These are phyloP conservation scores for Drosophila nannoptera DNA, from an alignment of 1,140 invertebrate species.

Conservation along the genomic window DNA sequence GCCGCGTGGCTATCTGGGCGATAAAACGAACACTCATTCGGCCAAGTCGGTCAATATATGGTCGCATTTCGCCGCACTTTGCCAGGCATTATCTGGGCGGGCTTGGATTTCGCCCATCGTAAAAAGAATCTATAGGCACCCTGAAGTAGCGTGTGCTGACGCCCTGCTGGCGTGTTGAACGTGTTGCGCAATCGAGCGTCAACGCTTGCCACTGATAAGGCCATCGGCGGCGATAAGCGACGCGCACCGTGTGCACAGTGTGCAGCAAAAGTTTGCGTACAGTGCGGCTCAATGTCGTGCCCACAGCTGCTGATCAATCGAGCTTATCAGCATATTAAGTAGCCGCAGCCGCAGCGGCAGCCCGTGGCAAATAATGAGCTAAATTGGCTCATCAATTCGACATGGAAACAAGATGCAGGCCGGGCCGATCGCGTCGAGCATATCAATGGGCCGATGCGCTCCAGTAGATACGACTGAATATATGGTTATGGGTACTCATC, in stretches of 20 bases:
- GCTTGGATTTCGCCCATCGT: constrained; percentile 20
- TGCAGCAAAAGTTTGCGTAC: background rate
- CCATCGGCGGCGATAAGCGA: constrained; percentile 25
- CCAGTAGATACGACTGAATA: constrained; percentile 15
- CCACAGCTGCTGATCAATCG: constrained; percentile 38
- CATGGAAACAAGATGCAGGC: constrained; percentile 32
- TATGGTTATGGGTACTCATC: too few species aligned
- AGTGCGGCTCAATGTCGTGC: constrained; percentile 20
- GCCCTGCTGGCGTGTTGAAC: constrained; percentile 17
- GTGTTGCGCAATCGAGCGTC: constrained; percentile 41
- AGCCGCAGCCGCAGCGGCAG: background rate
- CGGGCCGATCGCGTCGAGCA: constrained; percentile 18
- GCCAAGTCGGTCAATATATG: background rate
- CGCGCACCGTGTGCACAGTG: constrained; percentile 1
- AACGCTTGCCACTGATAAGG: constrained; percentile 33
- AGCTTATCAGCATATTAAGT: constrained; percentile 38
- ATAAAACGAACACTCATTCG: constrained; percentile 11
- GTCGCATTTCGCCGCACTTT: background rate
- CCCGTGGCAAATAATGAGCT: constrained; percentile 47
- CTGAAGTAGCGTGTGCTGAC: constrained; percentile 36
- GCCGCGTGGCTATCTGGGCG: constrained; percentile 1
- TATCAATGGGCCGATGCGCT: constrained; percentile 39
- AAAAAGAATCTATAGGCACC: constrained; percentile 27
- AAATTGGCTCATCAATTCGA: constrained; percentile 43
- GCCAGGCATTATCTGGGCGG: constrained; percentile 13